Base-by-base conservation (phyloP, 2,797 vertebrate species). In the Gadopsis bispinosus region DNA sequence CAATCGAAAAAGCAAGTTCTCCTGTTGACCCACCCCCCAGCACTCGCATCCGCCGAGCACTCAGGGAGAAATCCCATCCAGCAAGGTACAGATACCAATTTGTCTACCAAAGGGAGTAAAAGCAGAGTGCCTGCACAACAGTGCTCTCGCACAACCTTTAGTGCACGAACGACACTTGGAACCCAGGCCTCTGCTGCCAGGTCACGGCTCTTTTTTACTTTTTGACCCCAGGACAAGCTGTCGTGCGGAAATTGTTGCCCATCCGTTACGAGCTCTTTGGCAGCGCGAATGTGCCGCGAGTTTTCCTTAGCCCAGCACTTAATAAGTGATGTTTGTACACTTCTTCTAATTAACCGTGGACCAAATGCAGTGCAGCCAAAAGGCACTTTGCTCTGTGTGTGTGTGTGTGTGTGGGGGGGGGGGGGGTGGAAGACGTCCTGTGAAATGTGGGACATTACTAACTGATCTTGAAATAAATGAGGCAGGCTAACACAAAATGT, bases 31-130 rank as follows among this genome's bases (percentile, higher is more conserved):
- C 61, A 2, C 22, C 17, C 35, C 55, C 19, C 7, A 45, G 65
- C 54, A 51, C 66, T 81, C 33, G 2, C 77, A 45, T 73, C 50
- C 65, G 68, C 29, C 59, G 31, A 70, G 71, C 81, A 81, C 76
- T 84, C 68, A 8, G 63, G 41, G 59, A 82, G 77, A 75, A 83
- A 82, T 87, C 17, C 4, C 63, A 22, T 87, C 78, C 61, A 72
- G 66, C 55, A 5, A 77, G 75, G 73, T 58, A 55, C 53, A 77
- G 79, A 75, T 71, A 79, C 78, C 78, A 82, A 80, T 85, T 82
- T 83, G 75, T 87, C 64, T 58, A 67, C 41, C 19, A 62, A 85
- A 65, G 59, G 54, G 64, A 75, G 53, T 2, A 8, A 69, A 77
- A 77, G 77, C 61, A 77, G 75, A 90, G 80, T 76, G 82, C 70